Evolutionary conservation across 1,140 invertebrate species (phyloP).

Genomic region (Catajapyx aquilonaris): DNA sequence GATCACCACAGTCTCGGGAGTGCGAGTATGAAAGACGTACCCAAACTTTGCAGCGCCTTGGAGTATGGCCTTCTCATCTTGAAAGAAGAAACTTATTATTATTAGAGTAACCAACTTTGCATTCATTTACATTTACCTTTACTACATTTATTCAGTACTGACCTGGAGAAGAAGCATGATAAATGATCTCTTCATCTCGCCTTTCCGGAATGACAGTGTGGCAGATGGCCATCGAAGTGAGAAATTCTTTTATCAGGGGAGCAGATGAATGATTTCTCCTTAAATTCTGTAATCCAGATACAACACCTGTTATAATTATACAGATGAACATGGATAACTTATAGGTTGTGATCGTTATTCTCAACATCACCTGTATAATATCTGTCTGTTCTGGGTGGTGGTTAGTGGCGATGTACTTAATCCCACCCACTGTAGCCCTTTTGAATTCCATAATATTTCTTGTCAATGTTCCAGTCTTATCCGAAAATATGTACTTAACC

Average conservation of each 20-base stretch:
- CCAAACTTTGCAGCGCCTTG: slow-evolving; percentile 71
- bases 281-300: slow-evolving; percentile 11
- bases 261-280: slow-evolving; percentile 18
- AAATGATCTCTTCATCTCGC: slow-evolving; percentile 42
- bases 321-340: slow-evolving; percentile 2
- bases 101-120: background rate
- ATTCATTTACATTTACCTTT: background rate
- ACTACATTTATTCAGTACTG: slow-evolving; percentile 8
- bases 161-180: slow-evolving; percentile 94
- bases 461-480: slow-evolving; percentile 95
- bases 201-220: slow-evolving; percentile 97
- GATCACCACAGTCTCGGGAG: slow-evolving; percentile 58
- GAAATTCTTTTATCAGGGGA: slow-evolving; percentile 52
- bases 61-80: slow-evolving; percentile 79
- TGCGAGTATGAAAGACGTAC: slow-evolving; percentile 75
- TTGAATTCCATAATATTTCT: slow-evolving; percentile 97
- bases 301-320: slow-evolving; percentile 6
- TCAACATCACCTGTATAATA: slow-evolving; percentile 10
- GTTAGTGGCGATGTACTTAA: slow-evolving; percentile 36
- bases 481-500: slow-evolving; percentile 88
- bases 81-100: background rate
- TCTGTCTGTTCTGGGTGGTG: slow-evolving; percentile 7
- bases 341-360: background rate
- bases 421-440: slow-evolving; percentile 61
- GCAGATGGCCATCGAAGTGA: slow-evolving; percentile 81